Evolutionary conservation across 2,888 invertebrate species (phyloP).

Genomic region (Drosophila borborema): DNA sequence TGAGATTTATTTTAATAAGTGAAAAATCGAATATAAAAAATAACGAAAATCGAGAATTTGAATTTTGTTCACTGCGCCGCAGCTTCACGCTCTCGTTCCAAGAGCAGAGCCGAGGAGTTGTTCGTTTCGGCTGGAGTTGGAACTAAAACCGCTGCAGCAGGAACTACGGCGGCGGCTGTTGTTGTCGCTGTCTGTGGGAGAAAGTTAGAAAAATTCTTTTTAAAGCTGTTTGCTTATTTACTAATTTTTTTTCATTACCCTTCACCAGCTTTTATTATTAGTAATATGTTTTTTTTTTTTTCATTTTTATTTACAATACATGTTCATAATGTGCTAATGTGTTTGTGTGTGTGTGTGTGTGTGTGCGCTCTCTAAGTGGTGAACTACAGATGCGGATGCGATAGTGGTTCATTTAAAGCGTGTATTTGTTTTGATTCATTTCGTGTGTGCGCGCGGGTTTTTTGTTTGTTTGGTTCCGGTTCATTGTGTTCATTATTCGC

Average conservation of each 20-base stretch:
- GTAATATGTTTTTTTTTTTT: conserved; percentile 13
- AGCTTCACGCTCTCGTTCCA: conserved; percentile 64
- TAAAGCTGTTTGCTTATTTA: conserved; percentile 15
- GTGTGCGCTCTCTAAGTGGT: conserved; percentile 18
- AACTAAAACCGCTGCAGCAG: conserved; percentile 1
- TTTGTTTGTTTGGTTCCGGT: background rate
- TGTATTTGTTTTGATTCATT: background rate
- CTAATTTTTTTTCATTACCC: conserved; percentile 42
- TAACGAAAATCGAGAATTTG: no score
- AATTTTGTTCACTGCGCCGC: conserved; percentile 26
- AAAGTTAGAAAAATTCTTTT: conserved; percentile 15
- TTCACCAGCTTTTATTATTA: conserved; percentile 59
- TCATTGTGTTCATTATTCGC: conserved; percentile 28
- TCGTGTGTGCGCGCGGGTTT: background rate
- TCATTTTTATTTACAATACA: conserved; percentile 64
- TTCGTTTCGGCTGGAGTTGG: conserved; percentile 13
- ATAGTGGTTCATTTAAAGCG: conserved; percentile 4
- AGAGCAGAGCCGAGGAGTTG: conserved; percentile 50
- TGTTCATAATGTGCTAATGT: conserved; percentile 56
- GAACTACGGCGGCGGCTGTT: conserved; percentile 5
- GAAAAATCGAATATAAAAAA: conserved; percentile 6
- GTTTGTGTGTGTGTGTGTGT: conserved; percentile 21
- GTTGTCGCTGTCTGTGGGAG: conserved; percentile 34
- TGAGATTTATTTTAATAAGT: conserved; percentile 56
- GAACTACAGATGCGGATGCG: conserved; percentile 27